phyloP scores from a whole-genome alignment of 2,113 vertebrate species.

The Maccullochella peelii region DNA sequence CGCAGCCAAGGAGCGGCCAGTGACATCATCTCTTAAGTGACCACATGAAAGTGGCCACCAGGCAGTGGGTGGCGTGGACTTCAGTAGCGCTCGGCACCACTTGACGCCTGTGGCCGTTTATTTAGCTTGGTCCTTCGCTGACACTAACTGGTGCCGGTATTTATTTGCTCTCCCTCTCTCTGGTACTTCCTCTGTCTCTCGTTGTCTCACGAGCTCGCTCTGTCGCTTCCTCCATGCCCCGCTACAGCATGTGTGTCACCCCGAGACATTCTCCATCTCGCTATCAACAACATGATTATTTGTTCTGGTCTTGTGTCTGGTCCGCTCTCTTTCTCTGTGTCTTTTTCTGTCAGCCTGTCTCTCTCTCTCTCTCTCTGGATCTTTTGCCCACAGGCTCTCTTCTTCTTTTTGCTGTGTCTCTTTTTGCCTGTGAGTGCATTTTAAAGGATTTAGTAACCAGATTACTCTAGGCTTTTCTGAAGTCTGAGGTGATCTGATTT shows the following conservation, averaged over 20 bases:
- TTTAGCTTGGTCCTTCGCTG: constrained; percentile 62
- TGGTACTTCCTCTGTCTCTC: constrained; percentile 3
- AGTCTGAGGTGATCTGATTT: not conserved
- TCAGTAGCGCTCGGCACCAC: constrained; percentile 65
- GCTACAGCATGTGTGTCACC: constrained; percentile 20
- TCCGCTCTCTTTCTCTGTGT: constrained; percentile 14
- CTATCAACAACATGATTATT: constrained; percentile 36
- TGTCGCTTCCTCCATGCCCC: constrained; percentile 28
- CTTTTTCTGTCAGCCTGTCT: constrained; percentile 9
- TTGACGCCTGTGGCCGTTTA: constrained; percentile 71
- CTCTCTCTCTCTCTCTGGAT: not conserved
- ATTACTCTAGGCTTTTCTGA: not conserved
- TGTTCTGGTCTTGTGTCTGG: constrained; percentile 43
- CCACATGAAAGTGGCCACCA: constrained; percentile 73
- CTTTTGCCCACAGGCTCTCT: not conserved
- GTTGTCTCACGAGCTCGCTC: not conserved
- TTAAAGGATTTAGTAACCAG: not conserved
- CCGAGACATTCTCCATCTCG: constrained; percentile 24
- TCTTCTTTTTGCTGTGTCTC: not conserved
- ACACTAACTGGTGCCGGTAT: constrained; percentile 54
- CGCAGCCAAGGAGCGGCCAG: constrained; percentile 46
- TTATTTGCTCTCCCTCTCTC: constrained; percentile 49
- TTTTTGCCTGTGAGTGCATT: not conserved
- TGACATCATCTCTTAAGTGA: constrained; percentile 74
- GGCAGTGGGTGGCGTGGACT: constrained; percentile 69